Evolutionary conservation across 2,888 invertebrate species (phyloP).

Genomic region (Drosophila bunnanda): DNA sequence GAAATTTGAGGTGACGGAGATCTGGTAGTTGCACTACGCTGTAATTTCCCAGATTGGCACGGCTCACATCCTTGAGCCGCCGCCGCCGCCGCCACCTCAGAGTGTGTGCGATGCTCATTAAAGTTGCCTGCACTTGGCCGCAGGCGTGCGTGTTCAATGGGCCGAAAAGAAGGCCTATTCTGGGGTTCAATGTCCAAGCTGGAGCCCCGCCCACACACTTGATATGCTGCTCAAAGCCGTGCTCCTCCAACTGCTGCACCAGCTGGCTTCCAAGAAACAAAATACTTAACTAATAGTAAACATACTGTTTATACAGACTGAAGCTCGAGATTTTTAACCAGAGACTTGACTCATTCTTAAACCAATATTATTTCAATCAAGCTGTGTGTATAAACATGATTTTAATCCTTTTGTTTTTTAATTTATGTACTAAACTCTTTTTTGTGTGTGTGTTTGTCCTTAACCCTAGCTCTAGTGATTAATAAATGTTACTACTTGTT

Average conservation of each 20-base stretch:
- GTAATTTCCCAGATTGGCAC: slow-evolving; percentile 57
- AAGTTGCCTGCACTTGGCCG: slow-evolving; percentile 45
- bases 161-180: slow-evolving; percentile 53
- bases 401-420: slow-evolving; percentile 23
- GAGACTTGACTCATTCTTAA: slow-evolving; percentile 5
- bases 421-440: slow-evolving; percentile 17
- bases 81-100: slow-evolving; percentile 15
- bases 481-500: slow-evolving; percentile 29
- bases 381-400: slow-evolving; percentile 14
- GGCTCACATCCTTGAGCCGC: slow-evolving; percentile 24
- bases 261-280: slow-evolving; percentile 14
- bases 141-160: slow-evolving; percentile 74
- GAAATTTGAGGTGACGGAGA: slow-evolving; percentile 83
- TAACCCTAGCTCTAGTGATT: slow-evolving; percentile 29
- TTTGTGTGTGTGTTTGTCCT: slow-evolving; percentile 31
- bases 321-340: not conserved
- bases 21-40: slow-evolving; percentile 78
- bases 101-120: slow-evolving; percentile 25
- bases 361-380: slow-evolving; percentile 2
- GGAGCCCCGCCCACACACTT: slow-evolving; percentile 22
- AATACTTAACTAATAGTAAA: slow-evolving; percentile 9
- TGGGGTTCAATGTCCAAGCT: slow-evolving; percentile 64
- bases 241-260: not conserved
- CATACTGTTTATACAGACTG: slow-evolving; percentile 23
- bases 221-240: slow-evolving; percentile 25